Evolutionary conservation across 2,797 vertebrate genomes (phyloP).

Genomic region (Coregonus sp.): DNA sequence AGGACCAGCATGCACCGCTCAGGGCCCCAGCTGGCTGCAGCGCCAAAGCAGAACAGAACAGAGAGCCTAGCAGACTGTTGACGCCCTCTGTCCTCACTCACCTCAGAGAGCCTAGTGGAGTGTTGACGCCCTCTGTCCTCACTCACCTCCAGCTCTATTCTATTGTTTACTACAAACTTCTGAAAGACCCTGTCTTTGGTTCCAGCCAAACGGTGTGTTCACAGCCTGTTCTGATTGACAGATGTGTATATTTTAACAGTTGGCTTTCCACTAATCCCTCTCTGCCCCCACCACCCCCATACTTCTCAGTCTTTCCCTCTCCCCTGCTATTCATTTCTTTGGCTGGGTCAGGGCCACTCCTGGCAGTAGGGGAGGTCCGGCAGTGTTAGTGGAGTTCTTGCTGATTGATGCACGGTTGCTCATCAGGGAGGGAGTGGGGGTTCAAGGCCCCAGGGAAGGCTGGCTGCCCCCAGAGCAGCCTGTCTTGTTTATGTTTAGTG

Average conservation of each 20-base stretch:
- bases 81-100: no score
- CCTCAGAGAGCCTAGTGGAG: no score
- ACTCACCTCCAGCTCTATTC: background rate
- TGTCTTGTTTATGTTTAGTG: conserved; percentile 2
- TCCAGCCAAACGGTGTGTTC: conserved; percentile 40
- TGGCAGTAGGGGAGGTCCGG: conserved; percentile 37
- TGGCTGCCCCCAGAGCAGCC: background rate
- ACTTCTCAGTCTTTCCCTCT: background rate
- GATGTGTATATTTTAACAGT: conserved; percentile 52
- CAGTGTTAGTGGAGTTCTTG: conserved; percentile 31
- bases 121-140: conserved; percentile 6
- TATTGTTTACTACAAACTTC: background rate
- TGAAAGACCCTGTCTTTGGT: conserved; percentile 8
- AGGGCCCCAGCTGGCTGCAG: background rate
- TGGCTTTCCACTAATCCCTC: background rate
- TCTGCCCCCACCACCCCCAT: background rate
- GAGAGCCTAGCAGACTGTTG: background rate
- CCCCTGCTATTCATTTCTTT: conserved; percentile 33
- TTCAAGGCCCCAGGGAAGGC: background rate
- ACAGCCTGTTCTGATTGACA: conserved; percentile 43
- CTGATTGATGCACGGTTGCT: conserved; percentile 41
- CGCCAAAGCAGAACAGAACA: no score
- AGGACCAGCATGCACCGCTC: conserved; percentile 2
- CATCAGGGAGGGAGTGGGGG: conserved; percentile 1
- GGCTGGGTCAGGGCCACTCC: conserved; percentile 28